A percentile compares a stretch with the other conserved stretches of the same genome.
Conservation (phyloP, 1,140 invertebrate genomes). For the Pinna nobilis region DNA sequence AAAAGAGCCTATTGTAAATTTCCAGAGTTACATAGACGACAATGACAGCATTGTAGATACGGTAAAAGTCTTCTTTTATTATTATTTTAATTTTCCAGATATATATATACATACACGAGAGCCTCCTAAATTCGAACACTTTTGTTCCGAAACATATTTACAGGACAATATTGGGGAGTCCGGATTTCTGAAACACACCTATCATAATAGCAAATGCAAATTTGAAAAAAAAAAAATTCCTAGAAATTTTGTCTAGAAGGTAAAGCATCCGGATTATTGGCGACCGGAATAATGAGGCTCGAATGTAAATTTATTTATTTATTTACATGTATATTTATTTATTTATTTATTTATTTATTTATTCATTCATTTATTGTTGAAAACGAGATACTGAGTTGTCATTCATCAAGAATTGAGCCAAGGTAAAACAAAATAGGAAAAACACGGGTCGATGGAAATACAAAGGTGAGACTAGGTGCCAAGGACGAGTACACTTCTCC, state of each 20-base stretch:
- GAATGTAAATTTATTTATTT: too few relatives aligned
- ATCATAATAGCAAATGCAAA: not conserved
- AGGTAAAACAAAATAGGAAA: too few relatives aligned
- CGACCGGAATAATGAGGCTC: too few relatives aligned
- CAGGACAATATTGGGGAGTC: not conserved
- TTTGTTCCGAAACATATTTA: not conserved
- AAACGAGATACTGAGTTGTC: not conserved
- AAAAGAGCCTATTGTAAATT: slow-evolving; percentile 56
- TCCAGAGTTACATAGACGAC: slow-evolving; percentile 58
- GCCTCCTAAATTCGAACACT: not conserved
- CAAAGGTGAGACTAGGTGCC: too few relatives aligned
- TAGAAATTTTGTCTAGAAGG: too few relatives aligned
- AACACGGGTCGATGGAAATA: too few relatives aligned
- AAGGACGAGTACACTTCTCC: too few relatives aligned
- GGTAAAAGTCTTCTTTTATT: slow-evolving; percentile 27
- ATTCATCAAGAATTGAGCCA: too few relatives aligned
- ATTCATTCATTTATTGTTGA: not conserved
- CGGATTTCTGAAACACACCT: not conserved
- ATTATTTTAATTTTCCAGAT: not conserved
- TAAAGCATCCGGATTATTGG: too few relatives aligned
- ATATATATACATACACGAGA: not conserved
- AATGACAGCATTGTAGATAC: slow-evolving; percentile 57
- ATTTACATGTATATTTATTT: not conserved
- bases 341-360: not conserved
- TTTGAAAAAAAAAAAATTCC: not conserved